Percentiles rank a stretch among this genome's conserved stretches.
These are phyloP conservation scores for Phylloscopus collybita DNA, from an alignment of 2,797 vertebrate species.

Conservation along the genomic window DNA sequence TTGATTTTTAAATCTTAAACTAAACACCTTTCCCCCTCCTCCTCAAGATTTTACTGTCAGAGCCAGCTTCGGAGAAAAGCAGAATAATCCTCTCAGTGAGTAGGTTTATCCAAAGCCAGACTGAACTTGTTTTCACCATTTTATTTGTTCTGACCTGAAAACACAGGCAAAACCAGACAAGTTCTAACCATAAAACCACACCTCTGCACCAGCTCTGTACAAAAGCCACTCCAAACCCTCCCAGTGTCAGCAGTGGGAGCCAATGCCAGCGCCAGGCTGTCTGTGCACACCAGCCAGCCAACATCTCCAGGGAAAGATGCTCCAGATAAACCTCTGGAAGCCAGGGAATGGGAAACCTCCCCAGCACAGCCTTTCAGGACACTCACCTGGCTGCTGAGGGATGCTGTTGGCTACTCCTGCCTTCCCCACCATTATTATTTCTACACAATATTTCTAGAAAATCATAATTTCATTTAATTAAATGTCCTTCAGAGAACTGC, in stretches of 20 bases:
- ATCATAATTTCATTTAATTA: background rate
- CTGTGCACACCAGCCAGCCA: background rate
- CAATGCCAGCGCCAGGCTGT: conserved; percentile 14
- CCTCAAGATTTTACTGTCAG: background rate
- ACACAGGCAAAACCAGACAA: conserved; percentile 15
- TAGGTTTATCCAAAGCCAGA: background rate
- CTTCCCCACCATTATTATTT: background rate
- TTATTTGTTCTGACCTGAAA: conserved; percentile 59
- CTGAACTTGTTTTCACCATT: background rate
- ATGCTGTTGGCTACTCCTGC: background rate
- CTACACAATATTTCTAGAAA: background rate
- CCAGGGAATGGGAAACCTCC: background rate
- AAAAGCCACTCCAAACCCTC: background rate
- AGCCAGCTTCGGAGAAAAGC: background rate
- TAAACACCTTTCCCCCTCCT: background rate
- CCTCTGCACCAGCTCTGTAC: conserved; percentile 1
- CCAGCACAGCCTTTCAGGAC: background rate
- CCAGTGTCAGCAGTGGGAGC: background rate
- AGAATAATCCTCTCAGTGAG: background rate
- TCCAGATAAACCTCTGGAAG: background rate
- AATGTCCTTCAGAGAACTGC: background rate
- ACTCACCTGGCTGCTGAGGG: background rate
- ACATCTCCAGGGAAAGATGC: background rate
- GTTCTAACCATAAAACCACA: conserved; percentile 59
- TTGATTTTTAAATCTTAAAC: background rate